These are phyloP conservation scores for Strix occidentalis DNA, from an alignment of 2,797 vertebrate species.

Conservation along the genomic window DNA sequence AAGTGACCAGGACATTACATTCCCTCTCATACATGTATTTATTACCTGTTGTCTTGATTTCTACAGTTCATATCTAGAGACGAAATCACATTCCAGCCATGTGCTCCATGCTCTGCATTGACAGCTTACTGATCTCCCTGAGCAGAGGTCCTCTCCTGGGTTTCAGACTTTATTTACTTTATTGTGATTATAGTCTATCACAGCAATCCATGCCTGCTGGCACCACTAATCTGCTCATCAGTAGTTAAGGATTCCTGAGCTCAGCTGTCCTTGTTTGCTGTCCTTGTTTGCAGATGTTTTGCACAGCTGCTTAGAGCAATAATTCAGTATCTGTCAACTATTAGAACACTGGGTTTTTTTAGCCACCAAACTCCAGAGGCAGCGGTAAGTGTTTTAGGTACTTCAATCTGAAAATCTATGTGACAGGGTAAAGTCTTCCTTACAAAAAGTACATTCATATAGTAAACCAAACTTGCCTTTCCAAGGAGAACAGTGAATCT, in stretches of 20 bases:
- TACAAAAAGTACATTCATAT: not conserved
- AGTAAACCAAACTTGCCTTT: not conserved
- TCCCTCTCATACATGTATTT: not conserved
- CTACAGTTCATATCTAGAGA: not conserved
- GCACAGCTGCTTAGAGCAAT: not conserved
- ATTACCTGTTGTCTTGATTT: not conserved
- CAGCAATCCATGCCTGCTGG: not conserved
- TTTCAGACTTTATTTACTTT: not conserved
- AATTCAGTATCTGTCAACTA: not conserved
- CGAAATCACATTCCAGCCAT: not conserved
- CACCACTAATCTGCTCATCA: not conserved
- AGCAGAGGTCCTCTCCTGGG: not conserved
- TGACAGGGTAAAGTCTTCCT: not conserved
- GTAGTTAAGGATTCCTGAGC: not conserved
- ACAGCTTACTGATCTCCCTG: not conserved
- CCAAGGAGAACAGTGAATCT: not conserved
- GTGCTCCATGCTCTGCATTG: accelerated
- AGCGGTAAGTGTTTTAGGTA: not conserved
- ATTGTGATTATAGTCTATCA: not conserved
- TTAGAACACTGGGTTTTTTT: not conserved
- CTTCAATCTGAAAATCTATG: not conserved
- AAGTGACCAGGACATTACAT: not conserved
- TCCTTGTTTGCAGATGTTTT: not conserved
- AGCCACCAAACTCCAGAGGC: not conserved
- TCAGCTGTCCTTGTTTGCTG: not conserved